Evolutionary conservation across 2,888 invertebrate species (phyloP).

Genomic region (Pyrrhopygopsis socrates): DNA sequence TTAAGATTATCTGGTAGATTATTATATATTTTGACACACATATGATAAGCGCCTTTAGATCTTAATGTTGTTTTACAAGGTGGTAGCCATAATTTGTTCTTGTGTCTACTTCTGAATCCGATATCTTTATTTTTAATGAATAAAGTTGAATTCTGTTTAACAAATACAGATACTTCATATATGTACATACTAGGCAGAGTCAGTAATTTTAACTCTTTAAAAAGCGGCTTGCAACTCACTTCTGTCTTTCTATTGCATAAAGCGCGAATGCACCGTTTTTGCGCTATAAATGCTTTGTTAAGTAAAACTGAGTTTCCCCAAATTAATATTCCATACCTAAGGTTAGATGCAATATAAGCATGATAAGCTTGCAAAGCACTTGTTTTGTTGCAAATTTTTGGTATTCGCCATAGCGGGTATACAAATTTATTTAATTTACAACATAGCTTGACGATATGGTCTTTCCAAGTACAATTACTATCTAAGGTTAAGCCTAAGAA

Average conservation of each 20-base stretch:
- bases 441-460: background rate
- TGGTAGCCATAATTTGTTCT: background rate
- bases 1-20: background rate
- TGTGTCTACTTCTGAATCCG: background rate
- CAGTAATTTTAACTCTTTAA: background rate
- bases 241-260: background rate
- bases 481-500: background rate
- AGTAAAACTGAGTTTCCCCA: background rate
- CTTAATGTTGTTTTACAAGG: background rate
- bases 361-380: slow-evolving; percentile 4
- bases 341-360: background rate
- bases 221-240: background rate
- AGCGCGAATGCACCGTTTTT: background rate
- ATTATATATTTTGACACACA: background rate
- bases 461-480: background rate
- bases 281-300: background rate
- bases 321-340: background rate
- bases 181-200: background rate
- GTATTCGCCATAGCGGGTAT: background rate
- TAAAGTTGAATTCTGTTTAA: background rate
- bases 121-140: background rate
- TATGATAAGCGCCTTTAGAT: background rate
- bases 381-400: background rate
- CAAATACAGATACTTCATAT: background rate
- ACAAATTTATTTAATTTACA: background rate